Percentiles rank a stretch among this genome's conserved stretches.
Evolutionary conservation across 2,888 invertebrate species (phyloP).

Genomic region (Mythimna loreyi): DNA sequence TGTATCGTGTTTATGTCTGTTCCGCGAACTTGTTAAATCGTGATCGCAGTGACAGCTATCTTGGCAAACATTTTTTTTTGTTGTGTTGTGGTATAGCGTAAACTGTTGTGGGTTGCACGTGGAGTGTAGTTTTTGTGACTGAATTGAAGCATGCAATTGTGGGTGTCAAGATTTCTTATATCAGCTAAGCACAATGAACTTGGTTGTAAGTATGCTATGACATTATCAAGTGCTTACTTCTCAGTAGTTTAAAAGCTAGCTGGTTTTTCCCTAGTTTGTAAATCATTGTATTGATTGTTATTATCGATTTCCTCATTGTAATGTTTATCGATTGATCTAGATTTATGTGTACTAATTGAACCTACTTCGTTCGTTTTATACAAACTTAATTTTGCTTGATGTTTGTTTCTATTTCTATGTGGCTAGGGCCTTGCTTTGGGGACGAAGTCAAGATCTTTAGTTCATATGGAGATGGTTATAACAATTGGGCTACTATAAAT

Average conservation of each 20-base stretch:
- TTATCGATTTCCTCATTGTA: slow-evolving; percentile 37
- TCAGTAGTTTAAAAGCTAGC: slow-evolving; percentile 19
- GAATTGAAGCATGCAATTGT: slow-evolving; percentile 41
- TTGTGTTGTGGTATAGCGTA: slow-evolving; percentile 25
- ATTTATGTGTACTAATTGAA: slow-evolving; percentile 15
- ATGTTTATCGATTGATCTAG: slow-evolving; percentile 19
- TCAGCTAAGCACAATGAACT: slow-evolving; percentile 50
- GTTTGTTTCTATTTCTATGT: background rate
- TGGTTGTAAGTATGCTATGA: slow-evolving; percentile 29
- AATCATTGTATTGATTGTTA: slow-evolving; percentile 30
- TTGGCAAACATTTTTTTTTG: slow-evolving; percentile 49
- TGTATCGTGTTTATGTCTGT: slow-evolving; percentile 51
- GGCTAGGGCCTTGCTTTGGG: background rate
- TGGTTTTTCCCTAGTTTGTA: slow-evolving; percentile 37
- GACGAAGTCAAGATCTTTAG: background rate
- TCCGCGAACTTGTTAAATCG: slow-evolving; percentile 58
- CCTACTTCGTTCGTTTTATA: background rate
- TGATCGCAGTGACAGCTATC: slow-evolving; percentile 63
- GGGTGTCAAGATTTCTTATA: slow-evolving; percentile 45
- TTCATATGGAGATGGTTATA: background rate
- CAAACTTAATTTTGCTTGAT: background rate
- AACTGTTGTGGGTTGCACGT: slow-evolving; percentile 18
- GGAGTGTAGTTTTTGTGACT: slow-evolving; percentile 41
- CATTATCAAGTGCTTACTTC: slow-evolving; percentile 33
- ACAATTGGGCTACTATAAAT: background rate